Percentiles rank a stretch among this genome's conserved stretches.
These are phyloP conservation scores for Anguilla anguilla DNA, from an alignment of 2,797 vertebrate species.

Conservation along the genomic window DNA sequence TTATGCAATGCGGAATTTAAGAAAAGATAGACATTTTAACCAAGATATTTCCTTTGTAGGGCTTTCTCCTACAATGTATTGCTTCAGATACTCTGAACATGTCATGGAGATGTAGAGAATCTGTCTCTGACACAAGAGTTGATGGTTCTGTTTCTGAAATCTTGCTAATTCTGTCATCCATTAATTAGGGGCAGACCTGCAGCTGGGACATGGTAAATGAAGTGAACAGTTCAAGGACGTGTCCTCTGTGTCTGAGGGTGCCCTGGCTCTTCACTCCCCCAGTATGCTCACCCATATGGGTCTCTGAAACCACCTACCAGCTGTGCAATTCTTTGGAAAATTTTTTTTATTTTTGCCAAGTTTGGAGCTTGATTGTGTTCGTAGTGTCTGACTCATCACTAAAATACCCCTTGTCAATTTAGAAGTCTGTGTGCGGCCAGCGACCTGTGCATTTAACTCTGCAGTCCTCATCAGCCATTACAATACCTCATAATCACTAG, in stretches of 20 bases:
- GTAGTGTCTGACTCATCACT: neutral
- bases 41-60: neutral
- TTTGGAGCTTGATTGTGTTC: neutral
- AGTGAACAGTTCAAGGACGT: constrained; percentile 43
- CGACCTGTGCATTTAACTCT: neutral
- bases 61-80: neutral
- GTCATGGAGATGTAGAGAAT: constrained; percentile 32
- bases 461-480: neutral
- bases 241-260: constrained; percentile 15
- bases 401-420: neutral
- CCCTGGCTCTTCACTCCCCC: neutral
- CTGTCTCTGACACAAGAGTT: constrained; percentile 28
- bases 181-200: constrained; percentile 42
- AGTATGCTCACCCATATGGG: neutral
- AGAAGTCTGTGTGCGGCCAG: neutral
- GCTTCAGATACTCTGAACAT: constrained; percentile 25
- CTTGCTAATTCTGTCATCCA: constrained; percentile 43
- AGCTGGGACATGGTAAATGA: constrained; percentile 26
- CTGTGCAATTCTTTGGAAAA: neutral
- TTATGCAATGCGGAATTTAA: neutral
- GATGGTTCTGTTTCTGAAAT: constrained; percentile 42
- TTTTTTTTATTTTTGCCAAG: neutral
- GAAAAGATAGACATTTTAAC: neutral
- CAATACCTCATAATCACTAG: neutral
- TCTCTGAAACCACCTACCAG: neutral